These are phyloP conservation scores for Drosophila crucigera DNA, from an alignment of 2,888 invertebrate genomes.

Conservation along the genomic window DNA sequence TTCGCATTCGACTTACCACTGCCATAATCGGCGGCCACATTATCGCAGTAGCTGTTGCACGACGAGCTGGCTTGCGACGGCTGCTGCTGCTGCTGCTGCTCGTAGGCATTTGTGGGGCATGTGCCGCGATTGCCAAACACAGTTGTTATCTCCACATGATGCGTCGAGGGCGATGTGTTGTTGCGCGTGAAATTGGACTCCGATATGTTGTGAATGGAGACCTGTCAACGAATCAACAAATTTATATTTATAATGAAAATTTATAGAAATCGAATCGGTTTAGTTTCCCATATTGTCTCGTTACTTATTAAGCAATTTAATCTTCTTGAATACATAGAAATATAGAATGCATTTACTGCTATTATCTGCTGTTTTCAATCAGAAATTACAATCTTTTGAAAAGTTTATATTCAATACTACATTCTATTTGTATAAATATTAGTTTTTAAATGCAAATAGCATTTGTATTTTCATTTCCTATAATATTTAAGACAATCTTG, in stretches of 20 bases:
- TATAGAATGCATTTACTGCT: background rate
- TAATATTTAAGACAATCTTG: background rate
- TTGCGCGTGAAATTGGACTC: conserved; percentile 85
- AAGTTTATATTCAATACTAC: background rate
- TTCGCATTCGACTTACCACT: conserved; percentile 59
- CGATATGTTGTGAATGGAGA: conserved; percentile 85
- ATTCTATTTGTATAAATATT: background rate
- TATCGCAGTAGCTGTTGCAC: conserved; percentile 75
- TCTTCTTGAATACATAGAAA: background rate
- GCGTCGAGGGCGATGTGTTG: conserved; percentile 81
- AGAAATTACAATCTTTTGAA: background rate
- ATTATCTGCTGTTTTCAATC: background rate
- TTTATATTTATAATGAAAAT: background rate
- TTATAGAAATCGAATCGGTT: background rate
- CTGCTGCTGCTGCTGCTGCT: conserved; percentile 56
- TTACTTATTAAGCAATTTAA: background rate
- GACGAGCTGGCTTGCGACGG: conserved; percentile 54
- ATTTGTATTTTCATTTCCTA: background rate
- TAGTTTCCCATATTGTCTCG: background rate
- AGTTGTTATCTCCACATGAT: conserved; percentile 85
- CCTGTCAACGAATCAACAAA: conserved; percentile 61
- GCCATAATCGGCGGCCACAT: conserved; percentile 73
- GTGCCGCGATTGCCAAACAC: conserved; percentile 77
- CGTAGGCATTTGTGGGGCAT: conserved; percentile 75
- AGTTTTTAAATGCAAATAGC: background rate